Conservation (phyloP, 2,888 invertebrate species). For the Ectropis crepuscularia region DNA sequence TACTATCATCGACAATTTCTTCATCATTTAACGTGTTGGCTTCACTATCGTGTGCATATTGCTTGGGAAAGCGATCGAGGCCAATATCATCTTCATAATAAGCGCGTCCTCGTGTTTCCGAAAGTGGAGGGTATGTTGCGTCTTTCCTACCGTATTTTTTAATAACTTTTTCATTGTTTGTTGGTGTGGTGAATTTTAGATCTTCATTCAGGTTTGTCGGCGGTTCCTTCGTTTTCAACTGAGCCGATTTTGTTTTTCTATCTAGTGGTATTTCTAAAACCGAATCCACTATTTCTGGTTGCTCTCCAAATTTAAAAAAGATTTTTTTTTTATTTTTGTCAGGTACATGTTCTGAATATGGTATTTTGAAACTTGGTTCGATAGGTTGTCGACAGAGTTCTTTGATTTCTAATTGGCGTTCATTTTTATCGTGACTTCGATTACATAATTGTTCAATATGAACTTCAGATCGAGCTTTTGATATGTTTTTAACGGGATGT, state of each 20-base stretch:
- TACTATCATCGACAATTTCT: constrained; percentile 1
- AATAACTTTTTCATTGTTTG: constrained; percentile 5
- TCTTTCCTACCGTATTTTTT: not conserved
- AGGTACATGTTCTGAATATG: constrained; percentile 8
- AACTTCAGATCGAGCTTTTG: constrained; percentile 26
- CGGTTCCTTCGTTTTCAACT: not conserved
- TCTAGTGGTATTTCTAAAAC: not conserved
- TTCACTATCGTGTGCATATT: constrained; percentile 4
- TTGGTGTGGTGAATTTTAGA: not conserved
- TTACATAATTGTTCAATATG: constrained; percentile 30
- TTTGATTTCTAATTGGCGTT: constrained; percentile 18
- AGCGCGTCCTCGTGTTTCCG: constrained; percentile 1
- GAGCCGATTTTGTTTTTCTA: constrained; percentile 7
- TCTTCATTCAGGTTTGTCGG: not conserved
- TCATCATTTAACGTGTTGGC: not conserved
- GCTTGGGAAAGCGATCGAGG: constrained; percentile 2
- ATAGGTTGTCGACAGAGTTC: constrained; percentile 26
- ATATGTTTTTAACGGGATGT: constrained; percentile 31
- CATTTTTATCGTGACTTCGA: constrained; percentile 4
- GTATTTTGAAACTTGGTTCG: constrained; percentile 12
- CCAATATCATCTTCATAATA: constrained; percentile 17
- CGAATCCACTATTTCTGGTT: not conserved
- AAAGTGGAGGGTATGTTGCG: not conserved
- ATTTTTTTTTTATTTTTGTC: constrained; percentile 8
- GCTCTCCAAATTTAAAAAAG: not conserved